phyloP scores from a whole-genome alignment of 2,888 invertebrate species.

The Bruchidius siliquastri region DNA sequence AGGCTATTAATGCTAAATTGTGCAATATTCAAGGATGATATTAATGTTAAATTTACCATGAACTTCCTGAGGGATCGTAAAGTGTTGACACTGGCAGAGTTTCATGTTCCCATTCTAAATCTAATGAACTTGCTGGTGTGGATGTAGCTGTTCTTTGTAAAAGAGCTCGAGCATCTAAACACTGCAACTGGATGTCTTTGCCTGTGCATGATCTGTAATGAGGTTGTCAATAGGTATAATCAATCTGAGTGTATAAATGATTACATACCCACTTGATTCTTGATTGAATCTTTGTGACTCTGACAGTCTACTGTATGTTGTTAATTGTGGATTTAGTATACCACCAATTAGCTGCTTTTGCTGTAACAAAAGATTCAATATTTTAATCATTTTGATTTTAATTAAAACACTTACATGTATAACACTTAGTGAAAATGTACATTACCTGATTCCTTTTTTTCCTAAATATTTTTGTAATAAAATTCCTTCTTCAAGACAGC shows the following conservation, averaged over 20 bases:
- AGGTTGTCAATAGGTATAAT: neutral
- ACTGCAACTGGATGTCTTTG: slow-evolving; percentile 56
- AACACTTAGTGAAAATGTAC: neutral
- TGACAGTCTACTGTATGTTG: slow-evolving; percentile 43
- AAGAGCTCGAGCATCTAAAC: slow-evolving; percentile 54
- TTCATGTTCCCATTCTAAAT: slow-evolving; percentile 70
- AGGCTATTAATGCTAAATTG: neutral
- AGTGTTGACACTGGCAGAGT: slow-evolving; percentile 42
- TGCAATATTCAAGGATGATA: neutral
- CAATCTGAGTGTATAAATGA: neutral
- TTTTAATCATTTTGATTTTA: too few relatives aligned
- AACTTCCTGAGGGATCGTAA: slow-evolving; percentile 42
- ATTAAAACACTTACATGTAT: neutral
- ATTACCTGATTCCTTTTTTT: slow-evolving; percentile 41
- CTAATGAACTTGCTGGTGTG: slow-evolving; percentile 63
- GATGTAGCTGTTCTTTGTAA: slow-evolving; percentile 46
- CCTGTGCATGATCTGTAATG: slow-evolving; percentile 37
- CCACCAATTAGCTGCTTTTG: slow-evolving; percentile 46
- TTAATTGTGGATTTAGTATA: slow-evolving; percentile 39
- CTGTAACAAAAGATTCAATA: slow-evolving; percentile 11
- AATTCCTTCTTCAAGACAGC: slow-evolving; percentile 35
- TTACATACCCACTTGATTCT: slow-evolving; percentile 39
- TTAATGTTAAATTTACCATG: slow-evolving; percentile 35
- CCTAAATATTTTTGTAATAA: slow-evolving; percentile 40
- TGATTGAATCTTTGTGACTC: slow-evolving; percentile 43